Conservation (phyloP, 1,140 invertebrate species). For the Argopecten irradians region DNA sequence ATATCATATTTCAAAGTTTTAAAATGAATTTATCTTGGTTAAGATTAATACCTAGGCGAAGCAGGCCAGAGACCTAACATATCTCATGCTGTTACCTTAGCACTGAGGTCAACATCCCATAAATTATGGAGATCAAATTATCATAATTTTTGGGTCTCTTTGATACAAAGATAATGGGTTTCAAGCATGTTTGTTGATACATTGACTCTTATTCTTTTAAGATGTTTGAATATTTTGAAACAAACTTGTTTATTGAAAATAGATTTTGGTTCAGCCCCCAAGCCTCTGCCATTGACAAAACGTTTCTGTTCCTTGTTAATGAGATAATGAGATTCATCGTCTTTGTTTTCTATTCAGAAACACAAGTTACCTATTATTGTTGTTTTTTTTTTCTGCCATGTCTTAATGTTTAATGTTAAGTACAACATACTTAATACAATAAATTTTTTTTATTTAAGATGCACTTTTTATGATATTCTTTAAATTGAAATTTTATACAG, state of each 20-base stretch:
- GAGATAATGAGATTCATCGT: neutral
- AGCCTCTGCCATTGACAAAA: neutral
- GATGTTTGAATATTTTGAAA: too few species aligned
- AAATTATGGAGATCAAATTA: constrained; percentile 17
- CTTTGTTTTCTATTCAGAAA: neutral
- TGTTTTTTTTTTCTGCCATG: too few species aligned
- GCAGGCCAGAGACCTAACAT: constrained; percentile 5
- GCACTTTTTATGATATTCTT: too few species aligned
- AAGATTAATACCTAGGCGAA: constrained; percentile 17
- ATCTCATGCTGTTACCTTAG: constrained; percentile 12
- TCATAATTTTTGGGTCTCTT: neutral
- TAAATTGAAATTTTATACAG: too few species aligned
- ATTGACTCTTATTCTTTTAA: too few species aligned
- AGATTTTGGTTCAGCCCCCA: neutral
- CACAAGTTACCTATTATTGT: neutral
- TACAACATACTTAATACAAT: too few species aligned
- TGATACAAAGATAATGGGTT: constrained; percentile 10
- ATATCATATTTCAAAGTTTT: constrained; percentile 23
- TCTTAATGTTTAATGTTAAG: too few species aligned
- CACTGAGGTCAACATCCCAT: constrained; percentile 1
- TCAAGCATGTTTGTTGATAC: neutral
- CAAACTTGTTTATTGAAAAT: too few species aligned
- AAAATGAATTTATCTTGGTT: constrained; percentile 12
- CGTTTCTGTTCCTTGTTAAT: neutral
- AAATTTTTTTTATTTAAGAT: too few species aligned